Evolutionary conservation across 2,113 vertebrate species (phyloP).

Genomic region (Leuciscus idus): DNA sequence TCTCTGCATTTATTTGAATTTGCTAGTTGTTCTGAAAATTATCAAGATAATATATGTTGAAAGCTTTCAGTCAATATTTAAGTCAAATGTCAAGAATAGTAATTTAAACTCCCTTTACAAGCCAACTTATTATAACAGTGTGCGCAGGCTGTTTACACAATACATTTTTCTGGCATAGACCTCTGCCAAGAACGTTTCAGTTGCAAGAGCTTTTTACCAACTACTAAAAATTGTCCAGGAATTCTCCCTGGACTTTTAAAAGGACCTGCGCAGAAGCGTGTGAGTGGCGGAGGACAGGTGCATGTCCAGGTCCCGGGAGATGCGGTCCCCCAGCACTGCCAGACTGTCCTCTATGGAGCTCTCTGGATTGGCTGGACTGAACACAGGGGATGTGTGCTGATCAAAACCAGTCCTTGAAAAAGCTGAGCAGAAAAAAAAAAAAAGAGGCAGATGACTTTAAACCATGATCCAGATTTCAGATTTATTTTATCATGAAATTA

Average conservation of each 20-base stretch:
- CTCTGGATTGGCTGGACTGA: constrained; percentile 86
- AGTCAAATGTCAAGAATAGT: background rate
- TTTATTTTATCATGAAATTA: background rate
- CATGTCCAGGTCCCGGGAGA: constrained; percentile 77
- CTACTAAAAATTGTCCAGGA: background rate
- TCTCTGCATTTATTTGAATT: background rate
- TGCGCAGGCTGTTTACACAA: background rate
- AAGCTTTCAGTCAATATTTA: constrained; percentile 10
- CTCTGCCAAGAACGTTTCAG: background rate
- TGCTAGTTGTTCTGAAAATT: background rate
- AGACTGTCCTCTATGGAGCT: constrained; percentile 89
- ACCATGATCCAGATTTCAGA: background rate
- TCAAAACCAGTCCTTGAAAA: constrained; percentile 85
- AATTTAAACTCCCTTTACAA: background rate
- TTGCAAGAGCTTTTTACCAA: background rate
- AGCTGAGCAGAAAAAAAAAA: constrained; percentile 68
- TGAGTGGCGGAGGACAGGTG: constrained; percentile 79
- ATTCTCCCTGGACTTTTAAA: background rate
- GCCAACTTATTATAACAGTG: background rate
- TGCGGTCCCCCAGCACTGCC: constrained; percentile 80
- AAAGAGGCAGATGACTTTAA: background rate
- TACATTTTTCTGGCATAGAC: constrained; percentile 2
- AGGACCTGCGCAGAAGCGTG: constrained; percentile 84
- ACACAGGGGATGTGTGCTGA: constrained; percentile 85
- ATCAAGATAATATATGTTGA: background rate